Evolutionary conservation across 2,113 vertebrate genomes (phyloP).

Genomic region (Tetrao urogallus): DNA sequence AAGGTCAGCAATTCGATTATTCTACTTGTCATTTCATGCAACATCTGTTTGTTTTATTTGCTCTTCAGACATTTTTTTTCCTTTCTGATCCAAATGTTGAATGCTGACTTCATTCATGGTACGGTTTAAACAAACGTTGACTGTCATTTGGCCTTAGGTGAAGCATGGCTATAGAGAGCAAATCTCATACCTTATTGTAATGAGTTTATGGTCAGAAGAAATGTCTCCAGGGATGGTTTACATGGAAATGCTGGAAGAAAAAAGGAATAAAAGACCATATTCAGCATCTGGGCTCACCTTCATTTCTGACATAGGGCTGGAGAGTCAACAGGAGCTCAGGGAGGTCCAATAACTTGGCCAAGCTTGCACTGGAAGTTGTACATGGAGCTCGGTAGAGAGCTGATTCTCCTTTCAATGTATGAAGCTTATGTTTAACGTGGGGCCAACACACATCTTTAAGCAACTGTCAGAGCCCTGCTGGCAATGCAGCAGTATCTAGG

Average conservation of each 20-base stretch:
- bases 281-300: no score
- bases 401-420: neutral
- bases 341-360: neutral
- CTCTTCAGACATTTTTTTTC: neutral
- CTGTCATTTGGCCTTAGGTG: neutral
- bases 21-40: neutral
- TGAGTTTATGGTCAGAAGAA: neutral
- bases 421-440: neutral
- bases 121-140: neutral
- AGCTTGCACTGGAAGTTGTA: neutral
- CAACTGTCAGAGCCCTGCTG: neutral
- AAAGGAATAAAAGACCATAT: no score
- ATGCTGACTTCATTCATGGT: neutral
- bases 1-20: neutral
- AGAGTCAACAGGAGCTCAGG: neutral
- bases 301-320: accelerated
- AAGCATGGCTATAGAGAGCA: neutral
- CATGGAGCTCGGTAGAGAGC: neutral
- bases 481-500: neutral
- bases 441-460: neutral
- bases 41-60: neutral
- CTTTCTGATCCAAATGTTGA: neutral
- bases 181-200: neutral
- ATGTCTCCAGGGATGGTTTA: neutral
- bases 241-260: neutral